Percentiles rank a stretch among this genome's conserved stretches.
These are phyloP conservation scores for Adoxophyes honmai DNA, from an alignment of 1,140 invertebrate species.

Conservation along the genomic window DNA sequence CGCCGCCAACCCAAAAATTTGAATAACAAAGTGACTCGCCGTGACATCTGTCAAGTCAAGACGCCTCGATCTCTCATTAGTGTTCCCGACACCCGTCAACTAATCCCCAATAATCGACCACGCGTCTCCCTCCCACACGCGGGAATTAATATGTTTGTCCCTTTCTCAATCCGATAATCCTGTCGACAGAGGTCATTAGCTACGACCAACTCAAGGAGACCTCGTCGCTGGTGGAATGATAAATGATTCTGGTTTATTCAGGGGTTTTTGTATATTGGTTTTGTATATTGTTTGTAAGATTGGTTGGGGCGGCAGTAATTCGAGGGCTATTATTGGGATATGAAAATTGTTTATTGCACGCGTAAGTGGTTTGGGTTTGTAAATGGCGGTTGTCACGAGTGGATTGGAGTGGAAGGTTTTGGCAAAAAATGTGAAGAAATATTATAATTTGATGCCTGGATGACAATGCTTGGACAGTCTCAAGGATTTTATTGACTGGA, in stretches of 20 bases:
- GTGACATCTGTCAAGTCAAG: constrained; percentile 52
- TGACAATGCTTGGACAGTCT: not conserved
- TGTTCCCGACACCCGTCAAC: constrained; percentile 34
- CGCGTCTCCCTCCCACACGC: constrained; percentile 22
- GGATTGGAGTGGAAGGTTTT: constrained; percentile 1
- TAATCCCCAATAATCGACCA: constrained; percentile 29
- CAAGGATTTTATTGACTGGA: constrained; percentile 1
- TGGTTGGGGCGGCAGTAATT: constrained; percentile 2
- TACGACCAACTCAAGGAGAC: not conserved
- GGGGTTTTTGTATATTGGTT: constrained; percentile 25
- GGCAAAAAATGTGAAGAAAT: constrained; percentile 1
- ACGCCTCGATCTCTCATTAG: constrained; percentile 25
- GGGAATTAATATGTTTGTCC: constrained; percentile 21
- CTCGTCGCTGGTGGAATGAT: not conserved
- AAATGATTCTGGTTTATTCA: constrained; percentile 18
- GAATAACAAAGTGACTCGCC: constrained; percentile 9
- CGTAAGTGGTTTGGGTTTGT: constrained; percentile 7
- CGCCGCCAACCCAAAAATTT: constrained; percentile 10
- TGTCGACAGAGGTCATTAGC: constrained; percentile 22
- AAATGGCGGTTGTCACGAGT: not conserved
- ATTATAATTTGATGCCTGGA: not conserved
- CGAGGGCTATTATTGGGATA: constrained; percentile 8
- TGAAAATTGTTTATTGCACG: constrained; percentile 7
- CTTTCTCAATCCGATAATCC: constrained; percentile 39
- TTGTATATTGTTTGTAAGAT: constrained; percentile 13